These are phyloP conservation scores for Chrysaora quinquecirrha DNA, from an alignment of 30 jellyfish, hydroid and myxozoan species.

Conservation along the genomic window DNA sequence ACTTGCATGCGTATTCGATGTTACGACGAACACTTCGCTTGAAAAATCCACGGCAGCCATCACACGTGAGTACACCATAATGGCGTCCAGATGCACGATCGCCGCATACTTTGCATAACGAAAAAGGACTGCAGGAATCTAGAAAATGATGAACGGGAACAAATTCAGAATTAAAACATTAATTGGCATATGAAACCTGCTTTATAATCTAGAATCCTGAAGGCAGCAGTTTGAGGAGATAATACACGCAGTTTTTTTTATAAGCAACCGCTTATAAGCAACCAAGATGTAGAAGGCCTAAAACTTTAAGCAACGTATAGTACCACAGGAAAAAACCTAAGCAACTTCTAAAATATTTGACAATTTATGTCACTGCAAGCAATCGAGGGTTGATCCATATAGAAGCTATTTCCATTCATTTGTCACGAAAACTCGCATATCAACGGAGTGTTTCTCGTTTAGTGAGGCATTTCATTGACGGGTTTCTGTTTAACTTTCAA, in stretches of 20 bases:
- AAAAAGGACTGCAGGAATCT: conserved; percentile 47
- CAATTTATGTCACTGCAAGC: no score
- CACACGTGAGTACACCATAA: conserved; percentile 96
- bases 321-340: neutral
- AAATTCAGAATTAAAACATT: neutral
- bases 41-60: conserved; percentile 99
- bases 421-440: no score
- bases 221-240: neutral
- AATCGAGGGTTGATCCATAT: no score
- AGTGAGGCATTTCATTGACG: no score
- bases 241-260: no score
- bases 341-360: neutral
- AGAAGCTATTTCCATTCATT: no score
- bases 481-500: no score
- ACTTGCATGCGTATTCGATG: conserved; percentile 79
- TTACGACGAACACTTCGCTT: conserved; percentile 92
- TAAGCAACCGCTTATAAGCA: no score
- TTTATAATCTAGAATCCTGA: neutral
- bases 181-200: neutral
- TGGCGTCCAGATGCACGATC: conserved; percentile 99
- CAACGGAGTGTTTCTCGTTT: no score
- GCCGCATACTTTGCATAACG: conserved; percentile 88
- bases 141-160: neutral
- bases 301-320: no score
- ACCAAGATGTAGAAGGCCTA: no score